phyloP scores from a whole-genome alignment of 2,888 invertebrate genomes.

The Xestia sexstrigata region DNA sequence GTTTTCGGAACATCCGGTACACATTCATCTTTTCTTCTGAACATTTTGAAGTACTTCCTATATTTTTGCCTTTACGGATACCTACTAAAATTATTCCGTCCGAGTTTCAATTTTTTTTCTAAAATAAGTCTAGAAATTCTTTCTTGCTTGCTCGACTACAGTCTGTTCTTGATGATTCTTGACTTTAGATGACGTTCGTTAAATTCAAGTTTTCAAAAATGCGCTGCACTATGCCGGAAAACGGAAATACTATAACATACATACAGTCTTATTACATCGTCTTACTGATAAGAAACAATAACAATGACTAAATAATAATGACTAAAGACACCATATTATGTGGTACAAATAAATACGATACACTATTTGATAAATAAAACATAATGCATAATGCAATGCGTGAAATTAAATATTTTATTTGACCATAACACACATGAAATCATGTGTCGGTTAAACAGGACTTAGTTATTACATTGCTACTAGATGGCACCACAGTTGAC shows the following conservation, averaged over 20 bases:
- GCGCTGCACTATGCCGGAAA: conserved; percentile 30
- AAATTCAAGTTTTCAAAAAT: conserved; percentile 51
- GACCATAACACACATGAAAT: not conserved
- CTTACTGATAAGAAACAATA: not conserved
- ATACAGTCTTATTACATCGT: not conserved
- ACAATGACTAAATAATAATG: too few relatives aligned
- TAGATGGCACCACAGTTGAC: conserved; percentile 78
- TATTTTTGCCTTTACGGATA: not conserved
- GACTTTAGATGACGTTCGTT: conserved; percentile 24
- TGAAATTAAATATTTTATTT: not conserved
- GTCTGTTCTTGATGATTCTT: not conserved
- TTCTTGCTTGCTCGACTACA: conserved; percentile 25
- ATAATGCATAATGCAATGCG: not conserved
- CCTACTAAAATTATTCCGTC: not conserved
- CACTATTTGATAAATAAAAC: not conserved
- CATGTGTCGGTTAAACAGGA: conserved; percentile 69
- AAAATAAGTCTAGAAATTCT: conserved; percentile 21
- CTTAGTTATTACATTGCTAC: conserved; percentile 24
- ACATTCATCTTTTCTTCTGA: not conserved
- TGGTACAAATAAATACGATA: not conserved
- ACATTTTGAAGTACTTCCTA: conserved; percentile 16
- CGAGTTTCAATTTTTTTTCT: conserved; percentile 17
- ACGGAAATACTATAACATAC: conserved; percentile 46
- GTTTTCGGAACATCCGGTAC: not conserved
- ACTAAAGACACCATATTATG: not conserved